phyloP scores from a whole-genome alignment of 1,140 invertebrate genomes.

The Venustaconcha ellipsiformis region DNA sequence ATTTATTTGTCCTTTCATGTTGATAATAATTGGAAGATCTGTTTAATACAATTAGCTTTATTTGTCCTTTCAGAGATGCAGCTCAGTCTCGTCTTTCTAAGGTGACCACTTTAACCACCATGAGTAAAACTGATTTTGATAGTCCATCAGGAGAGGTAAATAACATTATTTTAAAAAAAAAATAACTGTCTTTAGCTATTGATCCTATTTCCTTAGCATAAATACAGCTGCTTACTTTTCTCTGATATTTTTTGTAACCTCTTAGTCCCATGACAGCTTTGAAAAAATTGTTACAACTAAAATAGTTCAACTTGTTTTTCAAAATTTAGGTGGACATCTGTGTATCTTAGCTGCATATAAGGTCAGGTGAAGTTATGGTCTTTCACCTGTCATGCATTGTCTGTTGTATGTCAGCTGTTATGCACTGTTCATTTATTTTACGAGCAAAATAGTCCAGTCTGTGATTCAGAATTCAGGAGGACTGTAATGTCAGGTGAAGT shows the following conservation, averaged over 20 bases:
- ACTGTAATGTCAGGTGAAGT: neutral
- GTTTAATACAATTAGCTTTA: no score
- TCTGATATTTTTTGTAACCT: neutral
- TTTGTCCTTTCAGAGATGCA: constrained; percentile 11
- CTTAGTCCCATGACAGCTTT: no score
- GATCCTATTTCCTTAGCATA: neutral
- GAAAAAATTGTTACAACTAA: no score
- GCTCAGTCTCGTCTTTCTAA: constrained; percentile 42
- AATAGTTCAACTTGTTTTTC: no score
- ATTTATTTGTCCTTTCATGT: no score
- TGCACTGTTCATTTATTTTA: no score
- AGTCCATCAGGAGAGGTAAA: constrained; percentile 37
- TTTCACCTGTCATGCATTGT: neutral
- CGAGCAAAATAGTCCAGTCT: no score
- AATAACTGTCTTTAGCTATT: neutral
- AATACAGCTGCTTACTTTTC: neutral
- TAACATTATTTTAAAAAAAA: neutral
- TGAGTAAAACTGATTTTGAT: constrained; percentile 45
- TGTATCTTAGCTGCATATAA: neutral
- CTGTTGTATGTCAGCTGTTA: no score
- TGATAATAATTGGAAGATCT: no score
- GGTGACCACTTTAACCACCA: constrained; percentile 36
- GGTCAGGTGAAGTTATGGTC: neutral
- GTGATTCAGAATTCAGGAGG: neutral
- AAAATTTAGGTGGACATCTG: neutral